A percentile compares a stretch with the other conserved stretches of the same genome.
These are phyloP conservation scores for Ptychoptera albimana DNA, from an alignment of 2,888 invertebrate species.

Conservation along the genomic window DNA sequence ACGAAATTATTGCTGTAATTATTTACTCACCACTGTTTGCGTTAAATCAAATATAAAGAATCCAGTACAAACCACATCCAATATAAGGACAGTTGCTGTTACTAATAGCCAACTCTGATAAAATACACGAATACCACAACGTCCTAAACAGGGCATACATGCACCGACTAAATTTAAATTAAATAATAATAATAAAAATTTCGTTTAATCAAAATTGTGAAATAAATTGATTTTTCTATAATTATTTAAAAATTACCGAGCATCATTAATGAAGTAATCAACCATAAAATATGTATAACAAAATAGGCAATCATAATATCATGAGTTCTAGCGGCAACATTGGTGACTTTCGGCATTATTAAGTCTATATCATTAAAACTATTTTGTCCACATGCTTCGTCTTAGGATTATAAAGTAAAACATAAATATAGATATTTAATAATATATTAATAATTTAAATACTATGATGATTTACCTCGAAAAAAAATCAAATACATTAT, in stretches of 20 bases:
- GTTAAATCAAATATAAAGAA: constrained; percentile 19
- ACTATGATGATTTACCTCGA: constrained; percentile 3
- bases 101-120: constrained; percentile 18
- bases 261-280: constrained; percentile 5
- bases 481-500: constrained; percentile 5
- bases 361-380: background rate
- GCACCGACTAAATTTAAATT: constrained; percentile 4
- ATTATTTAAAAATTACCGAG: background rate
- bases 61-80: constrained; percentile 19
- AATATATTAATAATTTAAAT: background rate
- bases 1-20: no score
- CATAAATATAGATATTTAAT: no score
- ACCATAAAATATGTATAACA: constrained; percentile 2
- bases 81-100: constrained; percentile 13
- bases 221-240: background rate
- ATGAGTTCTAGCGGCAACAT: constrained; percentile 6
- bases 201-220: background rate
- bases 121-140: constrained; percentile 5
- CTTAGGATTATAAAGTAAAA: no score
- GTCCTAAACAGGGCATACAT: constrained; percentile 5
- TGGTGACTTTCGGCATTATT: constrained; percentile 1
- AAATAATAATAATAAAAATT: background rate
- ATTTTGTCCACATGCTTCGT: background rate
- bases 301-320: constrained; percentile 3
- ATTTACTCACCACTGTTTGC: constrained; percentile 17